Base-by-base conservation (phyloP, 1,140 invertebrate genomes). In the Caenorhabditis latens region DNA sequence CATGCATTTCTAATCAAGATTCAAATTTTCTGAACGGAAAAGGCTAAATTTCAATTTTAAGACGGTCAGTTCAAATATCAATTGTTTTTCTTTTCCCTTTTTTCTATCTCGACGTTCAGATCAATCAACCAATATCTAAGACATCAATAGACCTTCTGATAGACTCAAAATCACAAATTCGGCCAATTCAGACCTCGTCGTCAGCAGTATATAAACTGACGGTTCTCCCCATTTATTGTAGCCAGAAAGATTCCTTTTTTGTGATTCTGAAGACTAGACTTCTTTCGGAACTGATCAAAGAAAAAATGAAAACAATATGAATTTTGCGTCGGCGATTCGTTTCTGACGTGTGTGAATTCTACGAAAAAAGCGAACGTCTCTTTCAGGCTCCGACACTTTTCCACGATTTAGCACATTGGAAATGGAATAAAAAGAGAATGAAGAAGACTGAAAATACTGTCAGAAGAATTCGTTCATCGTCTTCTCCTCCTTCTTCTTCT, bases 161-260 rank as follows among this genome's bases (percentile, higher is more conserved):
- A 65, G 61, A 65, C 61, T 65, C 32, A 42, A 65, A 65, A 65
- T 65, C 61, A 65, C 61, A 65, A 32, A 65, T 65, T 65, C 61
- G 61, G 61, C 61, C 21, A 65, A 65, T 65, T 65, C 24, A 65
- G 61, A 42, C 61, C 61, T 4, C 4, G 32, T 42, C 61, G 8
- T 32, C 57, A 58, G 14, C 57, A 16, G 61, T 65, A 65, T 65
- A 65, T 40, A 65, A 65, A 65, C 32, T n/a, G 32, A 9, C 9
- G 32, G 11, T 65, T 65, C 32, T 40, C n/a, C n/a, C 21, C 40
- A 9, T 65, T 11, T 14, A 2, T 65, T 58, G 57, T 58, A 58
- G 57, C 57, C 57, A 19, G 16, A 19, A 9, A 53, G 16, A 53
- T 53, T 16, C 0, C 57, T 53, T 11, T 53, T 53, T 53, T 53